Base-by-base conservation (phyloP, 2,888 invertebrate genomes). In the Gortyna flavago region DNA sequence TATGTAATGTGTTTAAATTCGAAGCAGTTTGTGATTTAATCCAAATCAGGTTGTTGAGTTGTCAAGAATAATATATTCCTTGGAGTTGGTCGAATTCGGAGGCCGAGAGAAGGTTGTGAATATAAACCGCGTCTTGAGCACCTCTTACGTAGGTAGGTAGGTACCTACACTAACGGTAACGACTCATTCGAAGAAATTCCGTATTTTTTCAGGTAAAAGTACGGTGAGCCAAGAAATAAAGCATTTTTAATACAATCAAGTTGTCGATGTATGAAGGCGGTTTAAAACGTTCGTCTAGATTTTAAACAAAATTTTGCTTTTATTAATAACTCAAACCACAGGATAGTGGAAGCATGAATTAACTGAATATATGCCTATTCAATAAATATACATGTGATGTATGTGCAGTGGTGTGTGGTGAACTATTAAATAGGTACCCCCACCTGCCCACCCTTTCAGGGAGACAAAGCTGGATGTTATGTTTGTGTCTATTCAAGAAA, bases 161-260 rank as follows among this genome's bases (percentile, higher is more conserved):
- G n/a, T n/a, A n/a, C n/a, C 2, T 44, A 67, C 41, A n/a, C 61
- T 70, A 61, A n/a, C 13, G 62, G 38, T 62, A 59, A 78, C 57
- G 38, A 78, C 32, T 32, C 35, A 48, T 70, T 65, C 32, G 8
- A 64, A 16, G n/a, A 48, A 57, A 38, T 57, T 69, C 48, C n/a
- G 11, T 57, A 29, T 44, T 16, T 64, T 54, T 57, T 35, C 44
- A 29, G 29, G 38, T 16, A 44, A 66, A 66, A 44, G 4, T 18
- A n/a, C 41, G 54, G 11, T 41, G 32, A n/a, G 2, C 9, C 18
- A 41, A 51, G 11, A n/a, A 48, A 16, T 9, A 13, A 16, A 48
- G 16, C 8, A 0, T 73, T 61, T 48, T 32, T 48, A 16, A 41
- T 16, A n/a, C 18, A 29, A 32, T 32, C 8, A 48, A 32, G 51